Evolutionary conservation across 2,113 vertebrate species (phyloP).

Genomic region (Baryphthengus martii): DNA sequence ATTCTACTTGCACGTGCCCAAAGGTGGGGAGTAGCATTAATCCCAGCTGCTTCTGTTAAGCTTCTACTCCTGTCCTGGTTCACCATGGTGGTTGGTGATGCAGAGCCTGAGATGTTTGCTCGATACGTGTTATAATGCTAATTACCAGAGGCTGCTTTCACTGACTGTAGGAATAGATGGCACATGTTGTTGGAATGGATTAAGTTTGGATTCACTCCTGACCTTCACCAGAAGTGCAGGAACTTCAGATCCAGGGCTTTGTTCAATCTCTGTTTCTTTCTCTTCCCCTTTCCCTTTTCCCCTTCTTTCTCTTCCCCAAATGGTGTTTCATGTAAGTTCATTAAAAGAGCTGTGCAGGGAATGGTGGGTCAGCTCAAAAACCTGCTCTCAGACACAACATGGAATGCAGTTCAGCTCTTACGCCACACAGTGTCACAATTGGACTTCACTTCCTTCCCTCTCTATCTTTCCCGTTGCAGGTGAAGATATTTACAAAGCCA

Average conservation of each 20-base stretch:
- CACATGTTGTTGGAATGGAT: not conserved
- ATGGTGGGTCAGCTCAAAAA: not conserved
- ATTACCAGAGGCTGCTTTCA: not conserved
- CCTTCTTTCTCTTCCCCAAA: not conserved
- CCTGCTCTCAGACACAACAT: not conserved
- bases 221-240: not conserved
- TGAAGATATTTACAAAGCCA: slow-evolving; percentile 80
- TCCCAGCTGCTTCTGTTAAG: not conserved
- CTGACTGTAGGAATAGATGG: not conserved
- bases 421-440: slow-evolving; percentile 83
- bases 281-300: not conserved
- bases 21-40: not conserved
- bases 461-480: slow-evolving; percentile 42
- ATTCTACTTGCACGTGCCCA: not conserved
- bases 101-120: not conserved
- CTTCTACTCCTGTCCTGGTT: not conserved
- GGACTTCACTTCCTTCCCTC: slow-evolving; percentile 48
- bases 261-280: not conserved
- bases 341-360: not conserved
- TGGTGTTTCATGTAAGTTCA: not conserved
- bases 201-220: not conserved
- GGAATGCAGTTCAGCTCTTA: slow-evolving; percentile 50
- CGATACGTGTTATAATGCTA: not conserved
- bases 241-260: not conserved
- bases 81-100: not conserved